Evolutionary conservation across 2,888 invertebrate species (phyloP), one percentile per base, ranked within the genome.

Genomic region (Penaeus monodon): DNA sequence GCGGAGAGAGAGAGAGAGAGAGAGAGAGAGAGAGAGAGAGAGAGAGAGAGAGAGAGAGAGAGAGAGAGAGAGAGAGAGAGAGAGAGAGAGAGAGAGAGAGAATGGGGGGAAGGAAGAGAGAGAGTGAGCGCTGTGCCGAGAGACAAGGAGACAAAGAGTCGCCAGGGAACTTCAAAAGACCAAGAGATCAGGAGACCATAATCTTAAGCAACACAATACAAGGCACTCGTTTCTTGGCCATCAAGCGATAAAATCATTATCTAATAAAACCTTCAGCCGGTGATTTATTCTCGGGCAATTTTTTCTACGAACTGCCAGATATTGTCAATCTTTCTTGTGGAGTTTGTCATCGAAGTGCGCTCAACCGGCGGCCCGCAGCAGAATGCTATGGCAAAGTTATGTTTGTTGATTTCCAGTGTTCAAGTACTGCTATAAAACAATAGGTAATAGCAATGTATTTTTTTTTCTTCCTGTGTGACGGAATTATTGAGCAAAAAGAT

Each of bases 271-370:
- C 84, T 84, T 78, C 77, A 77, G 27, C 68, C 14, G 78, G 66
- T 68, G 84, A 84, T 84, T 77, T 84, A 84, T 84, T 84, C 49
- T 22, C 64, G 77, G 84, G 77, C 78, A 68, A 77, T 84, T 84
- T 57, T 57, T 57, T 57, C 17, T 17, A 20, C 57, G 57, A 57
- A 57, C 57, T 57, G 57, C 17, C 57, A 17, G 57, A 57, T 57
- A 57, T 57, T 57, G 57, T 57, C 57, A 57, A 20, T 57, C 57
- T 17, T 20, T 57, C 57, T 57, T 57, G 17, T 12, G 57, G 57
- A 57, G 57, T 57, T 17, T 57, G 57, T 57, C 57, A 57, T 57
- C 49, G 49, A 49, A 49, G 49, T 49, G 17, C 57, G 57, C 1
- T 57, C 57, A 57, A 20, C 17, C 17, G 10, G 57, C 17, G 10